Evolutionary conservation across 2,113 vertebrate species (phyloP), one percentile per base, ranked within the genome.

Genomic region (Phylloscopus trochilus): DNA sequence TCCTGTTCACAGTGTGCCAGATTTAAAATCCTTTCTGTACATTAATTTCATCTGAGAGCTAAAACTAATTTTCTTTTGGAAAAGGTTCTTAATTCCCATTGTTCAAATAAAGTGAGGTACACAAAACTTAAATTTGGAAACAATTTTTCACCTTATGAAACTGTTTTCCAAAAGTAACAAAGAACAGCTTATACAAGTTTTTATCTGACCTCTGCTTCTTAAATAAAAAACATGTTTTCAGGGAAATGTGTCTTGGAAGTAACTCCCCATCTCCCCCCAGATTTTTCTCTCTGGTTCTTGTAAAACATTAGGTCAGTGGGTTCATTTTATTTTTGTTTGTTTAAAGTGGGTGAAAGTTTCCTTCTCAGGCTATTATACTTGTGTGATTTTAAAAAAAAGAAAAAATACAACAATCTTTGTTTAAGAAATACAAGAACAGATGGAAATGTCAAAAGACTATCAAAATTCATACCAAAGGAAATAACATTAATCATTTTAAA

Each of bases 201-300:
- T 96, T 96, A 93, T 96, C 95, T 94, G 92, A 89, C 96, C 97
- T 96, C 94, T 96, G 83, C 75, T 97, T 95, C 97, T 97, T 92
- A 97, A 97, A 97, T 97, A 95, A 87, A 97, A 97, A 97, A 95
- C 89, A 97, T 96, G 96, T 97, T 98, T 97, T 96, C 97, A 96
- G 95, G 89, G 94, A 97, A 97, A 95, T 94, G 69, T 92, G 92
- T 94, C 86, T 97, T 97, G 93, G 93, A 97, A 97, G 84, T 90
- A 93, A 90, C 49, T 76, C 47, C 63, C 53, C 77, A 14, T 67
- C 53, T 75, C 53, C 64, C 52, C 80, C 26, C 31, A 6, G 44
- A 76, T 91, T 88, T 82, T 89, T 91, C 80, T 80, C 66, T 94
- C 87, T 90, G 95, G 89, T 93, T 95, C 82, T 97, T 97, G 92